Base-by-base conservation (phyloP, 1,140 invertebrate species). In the Vollenhovia emeryi region DNA sequence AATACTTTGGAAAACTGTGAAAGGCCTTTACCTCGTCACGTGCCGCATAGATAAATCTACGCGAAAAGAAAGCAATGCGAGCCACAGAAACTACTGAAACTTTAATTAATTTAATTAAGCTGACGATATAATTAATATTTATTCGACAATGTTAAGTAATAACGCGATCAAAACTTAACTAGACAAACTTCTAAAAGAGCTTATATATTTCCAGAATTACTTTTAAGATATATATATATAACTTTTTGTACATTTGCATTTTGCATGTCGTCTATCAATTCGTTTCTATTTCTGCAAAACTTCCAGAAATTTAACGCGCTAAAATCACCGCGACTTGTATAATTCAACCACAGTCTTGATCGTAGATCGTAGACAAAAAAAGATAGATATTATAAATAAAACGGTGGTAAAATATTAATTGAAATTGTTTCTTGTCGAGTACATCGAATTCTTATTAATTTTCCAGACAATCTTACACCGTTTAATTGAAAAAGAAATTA, bases 311-410 rank as follows among this genome's bases (percentile, higher is more conserved):
- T 86, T 74, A 50, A 66, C 75, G 86, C 69, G 82, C 50, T 84
- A 88, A 86, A 88, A 86, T 68, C 71, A 57, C 64, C 43, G 33
- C 55, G 68, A 85, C 66, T 87, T 27, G 27, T 76, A 82, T 76
- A 59, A 82, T 66, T 48, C 80, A 30, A 75, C 48, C 62, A 79
- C 40, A 66, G 80, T 86, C 74, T 84, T 83, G 75, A 89, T 89
- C 84, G 59, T 66, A 55, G 64, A n/a, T n/a, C n/a, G n/a, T n/a
- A n/a, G n/a, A n/a, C n/a, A n/a, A 89, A 88, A 75, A 66, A 88
- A 86, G 78, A 60, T 8, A 3, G 27, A 59, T 30, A 33, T 43
- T 43, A 11, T 74, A 84, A 75, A 82, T 40, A 18, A 21, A 21
- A 48, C 27, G 11, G 18, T n/a, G 21, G 3, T 74, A 55, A 57